Base-by-base conservation (phyloP, 2,888 invertebrate species). In the Machimus atricapillus region DNA sequence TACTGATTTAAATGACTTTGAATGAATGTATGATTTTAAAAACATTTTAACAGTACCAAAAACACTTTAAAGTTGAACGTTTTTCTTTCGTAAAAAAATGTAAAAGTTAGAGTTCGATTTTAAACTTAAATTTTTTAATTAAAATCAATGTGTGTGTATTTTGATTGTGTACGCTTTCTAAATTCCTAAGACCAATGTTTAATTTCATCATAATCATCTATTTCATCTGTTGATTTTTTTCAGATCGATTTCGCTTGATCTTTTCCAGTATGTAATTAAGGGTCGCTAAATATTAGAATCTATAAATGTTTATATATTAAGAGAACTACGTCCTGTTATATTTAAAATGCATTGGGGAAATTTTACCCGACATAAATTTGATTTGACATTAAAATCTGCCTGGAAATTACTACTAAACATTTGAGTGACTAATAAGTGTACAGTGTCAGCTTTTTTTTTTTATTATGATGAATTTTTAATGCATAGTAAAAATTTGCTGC, bases 241-340 rank as follows among this genome's bases (percentile, higher is more conserved):
- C 85, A 85, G 85, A 85, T 85, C 85, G 74, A 85, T 85, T 27
- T 52, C 74, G 46, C 31, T 85, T 85, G 85, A 85, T 85, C 85
- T 73, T 85, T 46, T 74, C 66, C 66, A 74, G 58, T 58, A 74
- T 43, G 31, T 73, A 83, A 16, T 83, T 37, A 74, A 85, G 46
- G 74, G 46, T 74, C 73, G 74, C 43, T 85, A 85, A 85, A 74
- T 46, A 85, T 74, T 43, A 85, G 43, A 46, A 46, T 16, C 31
- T 66, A 83, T 74, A 85, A 43, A 73, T 82, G 82, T 66, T 56
- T 74, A 85, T 85, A 85, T 85, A 74, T 74, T 85, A 74, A 85
- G 74, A 85, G 34, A 85, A 85, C 74, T 85, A 46, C 85, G 85
- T 85, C 85, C 85, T 85, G 74, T 85, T 85, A 85, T 43, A 74